These are phyloP conservation scores for Anorthoa munda DNA, from an alignment of 2,888 invertebrate genomes.

Conservation along the genomic window DNA sequence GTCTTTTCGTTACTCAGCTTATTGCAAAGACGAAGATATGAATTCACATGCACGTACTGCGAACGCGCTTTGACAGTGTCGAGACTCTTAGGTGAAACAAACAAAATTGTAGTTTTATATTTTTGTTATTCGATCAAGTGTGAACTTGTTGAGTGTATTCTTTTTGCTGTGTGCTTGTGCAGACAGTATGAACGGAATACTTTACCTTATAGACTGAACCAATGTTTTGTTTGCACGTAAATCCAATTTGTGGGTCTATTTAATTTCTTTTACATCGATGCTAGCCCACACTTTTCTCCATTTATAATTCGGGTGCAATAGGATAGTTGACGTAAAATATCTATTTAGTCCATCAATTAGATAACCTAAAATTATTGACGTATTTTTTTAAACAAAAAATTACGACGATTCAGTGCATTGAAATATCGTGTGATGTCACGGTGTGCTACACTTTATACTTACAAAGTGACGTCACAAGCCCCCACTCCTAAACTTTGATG, in stretches of 20 bases:
- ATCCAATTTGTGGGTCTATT: neutral
- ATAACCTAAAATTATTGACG: too few species aligned
- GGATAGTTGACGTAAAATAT: too few species aligned
- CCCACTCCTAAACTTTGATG: too few species aligned
- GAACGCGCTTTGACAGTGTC: conserved; percentile 32
- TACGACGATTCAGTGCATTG: too few species aligned
- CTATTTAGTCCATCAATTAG: too few species aligned
- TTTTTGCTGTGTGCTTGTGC: neutral
- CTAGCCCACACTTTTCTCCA: neutral
- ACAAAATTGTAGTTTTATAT: conserved; percentile 41
- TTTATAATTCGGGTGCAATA: neutral
- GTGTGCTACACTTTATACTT: too few species aligned
- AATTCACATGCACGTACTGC: conserved; percentile 52
- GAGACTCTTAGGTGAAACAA: conserved; percentile 27
- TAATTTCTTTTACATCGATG: neutral
- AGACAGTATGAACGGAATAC: too few species aligned
- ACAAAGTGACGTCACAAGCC: too few species aligned
- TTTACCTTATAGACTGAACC: too few species aligned
- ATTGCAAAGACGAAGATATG: conserved; percentile 50
- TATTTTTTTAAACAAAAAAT: too few species aligned
- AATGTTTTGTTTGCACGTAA: neutral
- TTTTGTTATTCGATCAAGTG: conserved; percentile 14
- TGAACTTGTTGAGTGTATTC: neutral
- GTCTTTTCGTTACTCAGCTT: conserved; percentile 41
- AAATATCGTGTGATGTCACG: too few species aligned